Evolutionary conservation across 2,797 vertebrate genomes (phyloP).

Genomic region (Mastacembelus armatus): DNA sequence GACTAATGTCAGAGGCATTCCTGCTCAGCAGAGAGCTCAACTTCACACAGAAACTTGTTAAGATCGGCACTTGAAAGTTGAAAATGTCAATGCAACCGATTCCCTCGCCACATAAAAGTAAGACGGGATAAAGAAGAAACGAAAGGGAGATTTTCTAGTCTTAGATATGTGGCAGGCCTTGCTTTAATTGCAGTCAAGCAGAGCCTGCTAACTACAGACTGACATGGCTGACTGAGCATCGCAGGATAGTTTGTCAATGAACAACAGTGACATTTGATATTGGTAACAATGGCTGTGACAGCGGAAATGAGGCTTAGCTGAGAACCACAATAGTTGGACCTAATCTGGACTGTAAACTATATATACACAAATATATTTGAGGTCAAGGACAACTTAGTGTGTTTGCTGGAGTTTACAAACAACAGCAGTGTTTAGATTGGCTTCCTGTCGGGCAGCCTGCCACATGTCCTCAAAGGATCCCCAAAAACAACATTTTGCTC

Average conservation of each 20-base stretch:
- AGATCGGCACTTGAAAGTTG: conserved; percentile 45
- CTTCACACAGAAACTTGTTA: conserved; percentile 55
- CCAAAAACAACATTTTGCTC: conserved; percentile 50
- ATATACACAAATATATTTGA: conserved; percentile 52
- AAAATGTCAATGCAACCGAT: conserved; percentile 38
- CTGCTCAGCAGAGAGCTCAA: conserved; percentile 43
- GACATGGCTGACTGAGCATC: conserved; percentile 1
- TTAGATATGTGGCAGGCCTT: conserved; percentile 36
- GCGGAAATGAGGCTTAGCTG: conserved; percentile 43
- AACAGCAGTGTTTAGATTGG: conserved; percentile 52
- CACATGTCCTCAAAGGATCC: conserved; percentile 53
- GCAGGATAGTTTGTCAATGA: conserved; percentile 18
- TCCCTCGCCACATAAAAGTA: conserved; percentile 27
- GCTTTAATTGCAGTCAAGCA: conserved; percentile 57
- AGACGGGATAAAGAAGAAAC: conserved; percentile 27
- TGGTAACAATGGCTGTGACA: conserved; percentile 6
- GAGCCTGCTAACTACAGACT: conserved; percentile 25
- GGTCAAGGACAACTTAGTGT: conserved; percentile 32
- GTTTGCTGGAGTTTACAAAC: conserved; percentile 72
- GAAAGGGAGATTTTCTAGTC: conserved; percentile 15
- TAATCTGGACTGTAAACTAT: conserved; percentile 45
- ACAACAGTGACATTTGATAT: conserved; percentile 29
- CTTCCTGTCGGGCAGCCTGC: conserved; percentile 48
- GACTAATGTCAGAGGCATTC: conserved; percentile 75
- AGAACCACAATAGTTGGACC: conserved; percentile 38